A percentile compares a stretch with the other conserved stretches of the same genome.
phyloP scores from a whole-genome alignment of 2,113 vertebrate genomes.

The Neotoma lepida region DNA sequence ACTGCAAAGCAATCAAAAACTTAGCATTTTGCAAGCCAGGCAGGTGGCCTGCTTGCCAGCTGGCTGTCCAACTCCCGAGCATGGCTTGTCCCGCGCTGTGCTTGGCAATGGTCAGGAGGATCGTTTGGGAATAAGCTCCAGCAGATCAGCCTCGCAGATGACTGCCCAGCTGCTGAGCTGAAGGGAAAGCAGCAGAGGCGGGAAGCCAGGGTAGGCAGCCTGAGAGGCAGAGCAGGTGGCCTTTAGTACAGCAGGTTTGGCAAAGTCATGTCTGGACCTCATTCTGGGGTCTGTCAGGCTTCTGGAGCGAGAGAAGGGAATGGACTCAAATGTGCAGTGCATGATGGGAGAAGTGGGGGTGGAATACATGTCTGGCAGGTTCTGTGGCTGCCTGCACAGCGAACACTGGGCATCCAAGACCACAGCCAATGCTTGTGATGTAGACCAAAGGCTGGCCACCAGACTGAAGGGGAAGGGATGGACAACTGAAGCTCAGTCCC shows the following conservation, averaged over 20 bases:
- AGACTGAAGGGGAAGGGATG: not conserved
- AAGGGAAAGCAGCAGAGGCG: slow-evolving; percentile 7
- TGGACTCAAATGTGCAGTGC: not conserved
- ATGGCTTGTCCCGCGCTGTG: not conserved
- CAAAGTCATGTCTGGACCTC: not conserved
- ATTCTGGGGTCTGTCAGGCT: not conserved
- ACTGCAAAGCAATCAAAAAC: slow-evolving; percentile 51
- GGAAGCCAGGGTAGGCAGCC: slow-evolving; percentile 21
- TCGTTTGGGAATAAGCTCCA: slow-evolving; percentile 10
- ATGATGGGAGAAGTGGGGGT: not conserved
- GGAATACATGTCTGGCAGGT: not conserved
- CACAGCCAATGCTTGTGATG: not conserved
- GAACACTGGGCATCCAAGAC: not conserved
- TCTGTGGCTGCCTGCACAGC: not conserved
- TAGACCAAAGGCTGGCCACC: not conserved
- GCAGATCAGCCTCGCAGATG: slow-evolving; percentile 67
- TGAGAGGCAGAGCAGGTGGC: slow-evolving; percentile 68
- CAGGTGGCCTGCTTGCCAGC: slow-evolving; percentile 65
- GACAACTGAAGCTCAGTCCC: not conserved
- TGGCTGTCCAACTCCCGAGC: slow-evolving; percentile 48
- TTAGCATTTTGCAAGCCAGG: not conserved
- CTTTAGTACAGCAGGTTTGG: slow-evolving; percentile 32
- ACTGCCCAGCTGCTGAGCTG: slow-evolving; percentile 41
- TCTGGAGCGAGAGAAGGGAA: not conserved
- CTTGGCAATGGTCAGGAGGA: slow-evolving; percentile 51